Base-by-base conservation (phyloP, 2,888 invertebrate species). In the Agrilus biguttatus region DNA sequence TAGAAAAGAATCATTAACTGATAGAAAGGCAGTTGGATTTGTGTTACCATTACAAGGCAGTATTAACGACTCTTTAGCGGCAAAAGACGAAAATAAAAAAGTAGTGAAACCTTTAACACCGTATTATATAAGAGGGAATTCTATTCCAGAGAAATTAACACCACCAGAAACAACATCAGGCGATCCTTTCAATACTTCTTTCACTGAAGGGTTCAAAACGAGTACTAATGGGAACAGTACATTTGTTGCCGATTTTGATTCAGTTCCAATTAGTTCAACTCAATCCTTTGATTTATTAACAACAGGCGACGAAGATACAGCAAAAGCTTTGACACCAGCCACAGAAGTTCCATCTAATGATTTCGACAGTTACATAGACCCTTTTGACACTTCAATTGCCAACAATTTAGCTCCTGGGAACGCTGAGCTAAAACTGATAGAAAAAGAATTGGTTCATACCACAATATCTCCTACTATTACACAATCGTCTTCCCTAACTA, bases 321-420 rank as follows among this genome's bases (percentile, higher is more conserved):
- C 71, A 2, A 85, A 84, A 63, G 82, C 84, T 40, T 59, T 86
- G 37, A 84, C 84, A 1, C 76, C 77, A 0, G 70, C 69, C 5
- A 66, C 73, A 42, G 67, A 78, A 44, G 72, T 59, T 36, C 57
- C 58, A 33, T 54, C 60, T 39, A 57, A 59, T 2, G 64, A 32
- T 57, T 65, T 40, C 40, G 52, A 53, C 14, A 60, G 62, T 3
- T 71, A 80, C 52, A 62, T 67, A 8, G 89, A 89, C 68, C 90
- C 90, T 0, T 91, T 91, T 60, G 91, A 91, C 59, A 91, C 91
- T 1, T 85, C 89, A 0, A 83, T 85, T 53, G 86, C 86, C 0
- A 72, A 70, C 44, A 80, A 83, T 57, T 61, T 68, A 40, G 67
- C 68, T 1, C 75, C 74, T 0, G 73, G 74, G 1, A 73, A 72